A percentile compares a stretch with the other conserved stretches of the same genome.
Evolutionary conservation across 2,797 vertebrate species (phyloP).

Genomic region (Mastacembelus armatus): DNA sequence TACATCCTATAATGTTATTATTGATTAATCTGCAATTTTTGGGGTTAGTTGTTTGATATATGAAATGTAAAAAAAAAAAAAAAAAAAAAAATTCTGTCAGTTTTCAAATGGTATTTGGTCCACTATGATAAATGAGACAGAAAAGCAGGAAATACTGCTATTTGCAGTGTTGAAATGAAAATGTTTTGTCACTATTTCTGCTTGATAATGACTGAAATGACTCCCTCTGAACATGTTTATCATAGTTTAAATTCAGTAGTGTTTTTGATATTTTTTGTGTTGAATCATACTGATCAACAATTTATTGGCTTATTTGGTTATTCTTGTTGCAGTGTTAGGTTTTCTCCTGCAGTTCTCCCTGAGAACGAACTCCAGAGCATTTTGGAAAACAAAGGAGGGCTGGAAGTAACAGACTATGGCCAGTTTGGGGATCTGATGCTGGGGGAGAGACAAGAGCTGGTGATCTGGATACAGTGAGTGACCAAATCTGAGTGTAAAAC

Average conservation of each 20-base stretch:
- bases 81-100: no score
- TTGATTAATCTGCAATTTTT: background rate
- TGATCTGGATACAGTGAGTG: slow-evolving; percentile 92
- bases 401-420: slow-evolving; percentile 86
- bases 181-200: no score
- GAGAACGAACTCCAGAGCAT: slow-evolving; percentile 68
- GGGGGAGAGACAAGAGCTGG: slow-evolving; percentile 80
- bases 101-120: no score
- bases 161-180: no score
- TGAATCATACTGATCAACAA: background rate
- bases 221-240: no score
- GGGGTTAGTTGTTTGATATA: no score
- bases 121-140: no score
- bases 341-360: slow-evolving; percentile 3
- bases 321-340: slow-evolving; percentile 45
- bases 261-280: background rate
- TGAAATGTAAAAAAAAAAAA: background rate
- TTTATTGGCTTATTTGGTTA: background rate
- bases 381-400: slow-evolving; percentile 86
- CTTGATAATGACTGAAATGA: no score
- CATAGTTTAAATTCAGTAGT: background rate
- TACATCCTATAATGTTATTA: background rate
- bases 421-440: slow-evolving; percentile 87
- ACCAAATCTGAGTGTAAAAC: background rate
- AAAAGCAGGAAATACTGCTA: no score